Conservation (phyloP, 1,140 invertebrate species). For the Megalonaias nervosa region DNA sequence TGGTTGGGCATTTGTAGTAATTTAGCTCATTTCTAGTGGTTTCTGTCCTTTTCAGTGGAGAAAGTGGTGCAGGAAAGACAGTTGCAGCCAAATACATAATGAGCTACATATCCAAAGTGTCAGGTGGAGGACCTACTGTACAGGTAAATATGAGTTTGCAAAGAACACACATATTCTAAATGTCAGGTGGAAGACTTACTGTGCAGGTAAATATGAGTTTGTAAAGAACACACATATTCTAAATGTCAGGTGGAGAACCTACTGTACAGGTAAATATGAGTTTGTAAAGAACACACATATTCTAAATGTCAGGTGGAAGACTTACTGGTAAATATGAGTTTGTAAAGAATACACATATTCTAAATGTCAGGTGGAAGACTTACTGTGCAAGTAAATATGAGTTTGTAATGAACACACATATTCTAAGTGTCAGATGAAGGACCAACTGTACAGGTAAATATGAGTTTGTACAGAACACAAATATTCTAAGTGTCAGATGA, state of each 20-base stretch:
- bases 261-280: constrained; percentile 75
- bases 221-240: too few species aligned
- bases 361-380: too few species aligned
- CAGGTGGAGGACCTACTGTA: constrained; percentile 80
- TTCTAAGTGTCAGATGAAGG: too few species aligned
- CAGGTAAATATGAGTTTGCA: constrained; percentile 71
- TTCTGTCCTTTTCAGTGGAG: constrained; percentile 75
- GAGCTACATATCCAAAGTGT: constrained; percentile 82
- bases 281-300: not conserved
- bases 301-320: too few species aligned
- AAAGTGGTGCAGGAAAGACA: constrained; percentile 87
- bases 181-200: too few species aligned
- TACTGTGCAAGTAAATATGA: constrained; percentile 75
- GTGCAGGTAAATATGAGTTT: too few species aligned
- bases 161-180: not conserved
- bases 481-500: constrained; percentile 82
- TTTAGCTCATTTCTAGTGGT: not conserved
- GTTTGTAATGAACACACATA: not conserved
- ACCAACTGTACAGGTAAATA: too few species aligned
- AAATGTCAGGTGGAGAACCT: too few species aligned
- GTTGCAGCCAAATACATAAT: constrained; percentile 86
- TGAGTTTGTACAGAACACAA: too few species aligned
- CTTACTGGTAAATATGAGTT: too few species aligned
- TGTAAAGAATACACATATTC: too few species aligned
- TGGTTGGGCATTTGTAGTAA: too few species aligned